These are phyloP conservation scores for Periophthalmus modestus DNA, from an alignment of 2,113 vertebrate species.

Conservation along the genomic window DNA sequence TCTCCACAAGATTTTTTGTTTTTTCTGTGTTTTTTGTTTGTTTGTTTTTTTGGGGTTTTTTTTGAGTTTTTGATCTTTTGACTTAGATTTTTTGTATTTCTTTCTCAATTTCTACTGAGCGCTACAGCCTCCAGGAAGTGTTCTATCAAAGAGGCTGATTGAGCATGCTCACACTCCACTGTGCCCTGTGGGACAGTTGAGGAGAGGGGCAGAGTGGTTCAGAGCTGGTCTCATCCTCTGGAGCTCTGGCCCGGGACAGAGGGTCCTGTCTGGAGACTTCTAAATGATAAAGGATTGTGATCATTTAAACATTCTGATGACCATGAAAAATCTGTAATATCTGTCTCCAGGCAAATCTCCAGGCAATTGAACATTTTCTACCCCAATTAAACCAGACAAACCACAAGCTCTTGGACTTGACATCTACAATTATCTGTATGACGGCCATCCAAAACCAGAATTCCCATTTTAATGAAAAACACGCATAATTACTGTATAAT, in stretches of 20 bases:
- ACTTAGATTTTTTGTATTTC: no score
- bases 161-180: constrained; percentile 40
- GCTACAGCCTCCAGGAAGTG: constrained; percentile 52
- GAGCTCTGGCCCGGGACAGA: constrained; percentile 39
- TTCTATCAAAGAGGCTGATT: constrained; percentile 52
- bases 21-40: no score
- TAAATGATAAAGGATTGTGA: not conserved
- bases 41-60: no score
- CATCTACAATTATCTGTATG: not conserved
- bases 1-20: no score
- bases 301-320: not conserved
- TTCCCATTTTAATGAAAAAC: not conserved
- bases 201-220: constrained; percentile 49
- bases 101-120: constrained; percentile 13
- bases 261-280: constrained; percentile 13
- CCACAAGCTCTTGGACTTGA: not conserved
- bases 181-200: constrained; percentile 48
- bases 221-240: constrained; percentile 51
- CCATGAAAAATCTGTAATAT: not conserved
- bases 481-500: constrained; percentile 7
- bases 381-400: not conserved
- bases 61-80: no score
- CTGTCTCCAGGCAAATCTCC: no score
- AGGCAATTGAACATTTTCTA: not conserved
- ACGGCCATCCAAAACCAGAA: not conserved